Percentiles rank a stretch among this genome's conserved stretches.
Evolutionary conservation across 2,113 vertebrate species (phyloP).

Genomic region (Syngnathoides biaculeatus): DNA sequence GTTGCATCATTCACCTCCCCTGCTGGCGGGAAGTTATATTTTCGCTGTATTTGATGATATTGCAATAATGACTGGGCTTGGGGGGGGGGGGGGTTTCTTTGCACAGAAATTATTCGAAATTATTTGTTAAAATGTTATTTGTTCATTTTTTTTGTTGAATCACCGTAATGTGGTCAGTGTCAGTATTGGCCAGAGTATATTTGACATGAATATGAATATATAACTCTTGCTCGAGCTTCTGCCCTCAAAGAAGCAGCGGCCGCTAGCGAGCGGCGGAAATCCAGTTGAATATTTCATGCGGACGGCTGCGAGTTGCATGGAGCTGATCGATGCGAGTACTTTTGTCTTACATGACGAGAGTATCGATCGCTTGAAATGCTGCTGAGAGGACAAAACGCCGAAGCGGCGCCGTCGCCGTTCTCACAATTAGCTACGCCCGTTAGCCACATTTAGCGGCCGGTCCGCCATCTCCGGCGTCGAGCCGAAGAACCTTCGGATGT

Average conservation of each 20-base stretch:
- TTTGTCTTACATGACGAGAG: neutral
- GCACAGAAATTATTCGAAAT: too few species aligned
- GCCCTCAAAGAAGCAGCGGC: neutral
- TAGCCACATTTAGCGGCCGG: too few species aligned
- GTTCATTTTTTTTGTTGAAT: neutral
- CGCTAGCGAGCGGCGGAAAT: neutral
- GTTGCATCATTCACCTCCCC: too few species aligned
- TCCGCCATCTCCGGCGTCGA: too few species aligned
- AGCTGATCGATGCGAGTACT: conserved; percentile 2
- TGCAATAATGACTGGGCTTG: too few species aligned
- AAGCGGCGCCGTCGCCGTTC: too few species aligned
- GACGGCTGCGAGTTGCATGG: neutral
- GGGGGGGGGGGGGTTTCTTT: too few species aligned
- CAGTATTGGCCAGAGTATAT: neutral
- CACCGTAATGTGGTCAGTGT: neutral
- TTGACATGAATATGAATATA: too few species aligned
- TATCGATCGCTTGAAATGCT: neutral
- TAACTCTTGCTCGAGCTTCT: neutral
- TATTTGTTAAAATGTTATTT: too few species aligned
- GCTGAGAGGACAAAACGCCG: neutral
- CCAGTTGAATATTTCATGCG: neutral
- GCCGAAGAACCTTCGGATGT: too few species aligned
- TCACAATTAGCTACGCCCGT: too few species aligned
- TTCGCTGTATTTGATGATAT: neutral
- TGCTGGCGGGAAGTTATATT: too few species aligned